Percentiles rank a stretch among this genome's conserved stretches.
These are phyloP conservation scores for Phytoseiulus persimilis DNA, from an alignment of 2,888 invertebrate species.

Conservation along the genomic window DNA sequence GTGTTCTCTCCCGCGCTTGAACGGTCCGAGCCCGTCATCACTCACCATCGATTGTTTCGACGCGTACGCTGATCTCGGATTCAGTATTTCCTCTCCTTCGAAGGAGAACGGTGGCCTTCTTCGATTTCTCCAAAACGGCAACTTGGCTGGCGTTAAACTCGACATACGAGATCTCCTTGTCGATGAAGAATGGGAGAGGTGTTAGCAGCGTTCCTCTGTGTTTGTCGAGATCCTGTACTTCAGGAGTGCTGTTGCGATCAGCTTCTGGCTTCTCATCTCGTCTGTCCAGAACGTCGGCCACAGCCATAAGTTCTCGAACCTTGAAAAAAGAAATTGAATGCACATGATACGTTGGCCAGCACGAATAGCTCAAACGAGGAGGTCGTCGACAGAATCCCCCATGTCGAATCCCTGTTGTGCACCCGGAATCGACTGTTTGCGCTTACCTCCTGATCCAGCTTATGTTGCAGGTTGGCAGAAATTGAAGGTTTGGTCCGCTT, in stretches of 20 bases:
- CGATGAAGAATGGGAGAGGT: constrained; percentile 10
- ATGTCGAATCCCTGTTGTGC: not conserved
- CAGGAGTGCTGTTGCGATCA: constrained; percentile 18
- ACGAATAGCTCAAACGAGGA: no score
- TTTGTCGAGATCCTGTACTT: not conserved
- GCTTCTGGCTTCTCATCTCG: constrained; percentile 18
- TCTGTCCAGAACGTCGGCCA: constrained; percentile 20
- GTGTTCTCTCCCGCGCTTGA: not conserved
- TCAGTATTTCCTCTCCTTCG: constrained; percentile 17
- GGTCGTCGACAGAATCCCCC: no score
- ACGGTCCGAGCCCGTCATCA: not conserved
- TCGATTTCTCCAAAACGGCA: constrained; percentile 55
- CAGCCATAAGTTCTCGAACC: constrained; percentile 23
- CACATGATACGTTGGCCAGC: no score
- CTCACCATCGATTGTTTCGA: constrained; percentile 55
- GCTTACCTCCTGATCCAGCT: constrained; percentile 51
- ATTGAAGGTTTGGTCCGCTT: constrained; percentile 53
- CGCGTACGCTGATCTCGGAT: constrained; percentile 43
- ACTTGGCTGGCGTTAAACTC: constrained; percentile 56
- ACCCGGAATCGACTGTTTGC: not conserved
- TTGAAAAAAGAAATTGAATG: not conserved
- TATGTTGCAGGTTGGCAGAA: constrained; percentile 50
- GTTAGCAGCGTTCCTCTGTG: constrained; percentile 19
- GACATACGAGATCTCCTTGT: constrained; percentile 50
- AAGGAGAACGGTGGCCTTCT: constrained; percentile 33